These are phyloP conservation scores for Thunnus thynnus DNA, from an alignment of 2,113 vertebrate species.

Conservation along the genomic window DNA sequence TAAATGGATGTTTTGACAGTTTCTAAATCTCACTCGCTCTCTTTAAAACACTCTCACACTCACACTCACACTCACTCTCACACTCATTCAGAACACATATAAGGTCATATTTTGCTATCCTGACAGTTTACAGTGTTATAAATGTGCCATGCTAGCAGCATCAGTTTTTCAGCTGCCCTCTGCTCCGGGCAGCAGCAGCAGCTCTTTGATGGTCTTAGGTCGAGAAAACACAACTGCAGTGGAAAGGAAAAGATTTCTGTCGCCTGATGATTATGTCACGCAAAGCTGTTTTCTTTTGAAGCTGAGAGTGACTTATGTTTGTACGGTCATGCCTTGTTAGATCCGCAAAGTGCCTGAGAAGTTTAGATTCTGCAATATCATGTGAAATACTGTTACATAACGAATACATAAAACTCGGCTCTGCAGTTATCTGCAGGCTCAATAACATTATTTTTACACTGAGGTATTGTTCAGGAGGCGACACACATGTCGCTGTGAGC, in stretches of 20 bases:
- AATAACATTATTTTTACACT: slow-evolving; percentile 27
- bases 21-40: slow-evolving; percentile 21
- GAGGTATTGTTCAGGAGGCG: slow-evolving; percentile 32
- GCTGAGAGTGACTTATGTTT: slow-evolving; percentile 5
- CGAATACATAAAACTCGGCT: neutral
- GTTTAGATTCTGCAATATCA: slow-evolving; percentile 17
- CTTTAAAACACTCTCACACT: neutral
- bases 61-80: neutral
- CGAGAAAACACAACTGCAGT: slow-evolving; percentile 26
- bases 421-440: slow-evolving; percentile 20
- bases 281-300: neutral
- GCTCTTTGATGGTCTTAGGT: slow-evolving; percentile 54
- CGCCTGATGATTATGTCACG: slow-evolving; percentile 13
- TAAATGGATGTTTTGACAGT: slow-evolving; percentile 67
- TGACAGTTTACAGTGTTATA: slow-evolving; percentile 57
- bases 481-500: slow-evolving; percentile 30
- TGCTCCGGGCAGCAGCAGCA: slow-evolving; percentile 16
- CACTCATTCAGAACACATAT: slow-evolving; percentile 14
- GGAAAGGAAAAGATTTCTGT: slow-evolving; percentile 23
- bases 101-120: slow-evolving; percentile 48
- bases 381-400: slow-evolving; percentile 19
- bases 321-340: neutral
- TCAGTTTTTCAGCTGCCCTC: slow-evolving; percentile 34
- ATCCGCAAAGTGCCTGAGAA: slow-evolving; percentile 1
- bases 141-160: slow-evolving; percentile 52